phyloP scores from a whole-genome alignment of 2,888 invertebrate species.

The Drosophila paramelanica region DNA sequence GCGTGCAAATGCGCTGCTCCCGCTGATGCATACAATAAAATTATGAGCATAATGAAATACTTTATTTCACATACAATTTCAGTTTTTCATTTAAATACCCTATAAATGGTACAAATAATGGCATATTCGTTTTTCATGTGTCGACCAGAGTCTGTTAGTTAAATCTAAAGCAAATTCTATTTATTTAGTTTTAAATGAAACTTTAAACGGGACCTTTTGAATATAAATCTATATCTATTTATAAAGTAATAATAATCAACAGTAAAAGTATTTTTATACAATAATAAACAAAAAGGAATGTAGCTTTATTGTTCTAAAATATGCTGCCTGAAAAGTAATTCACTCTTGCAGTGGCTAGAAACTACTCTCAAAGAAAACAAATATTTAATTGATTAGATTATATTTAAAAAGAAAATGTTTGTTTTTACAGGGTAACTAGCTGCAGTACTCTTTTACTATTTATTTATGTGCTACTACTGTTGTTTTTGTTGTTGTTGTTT shows the following conservation, averaged over 20 bases:
- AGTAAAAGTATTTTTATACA: too few species aligned
- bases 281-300: too few species aligned
- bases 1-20: slow-evolving; percentile 48
- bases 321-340: too few species aligned
- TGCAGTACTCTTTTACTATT: fast-evolving
- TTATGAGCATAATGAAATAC: slow-evolving; percentile 59
- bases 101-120: neutral
- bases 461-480: neutral
- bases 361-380: too few species aligned
- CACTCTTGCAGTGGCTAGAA: too few species aligned
- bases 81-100: slow-evolving; percentile 56
- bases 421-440: slow-evolving; percentile 20
- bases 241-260: too few species aligned
- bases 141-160: neutral
- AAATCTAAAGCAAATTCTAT: too few species aligned
- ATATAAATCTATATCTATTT: too few species aligned
- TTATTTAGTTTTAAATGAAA: too few species aligned
- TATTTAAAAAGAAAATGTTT: too few species aligned
- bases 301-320: too few species aligned
- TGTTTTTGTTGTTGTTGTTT: slow-evolving; percentile 30
- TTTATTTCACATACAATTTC: slow-evolving; percentile 65
- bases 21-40: slow-evolving; percentile 63
- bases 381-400: neutral
- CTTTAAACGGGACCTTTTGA: too few species aligned
- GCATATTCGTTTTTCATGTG: neutral